Evolutionary conservation across 2,888 invertebrate genomes (phyloP).

Genomic region (Heteromyza rotundicornis): DNA sequence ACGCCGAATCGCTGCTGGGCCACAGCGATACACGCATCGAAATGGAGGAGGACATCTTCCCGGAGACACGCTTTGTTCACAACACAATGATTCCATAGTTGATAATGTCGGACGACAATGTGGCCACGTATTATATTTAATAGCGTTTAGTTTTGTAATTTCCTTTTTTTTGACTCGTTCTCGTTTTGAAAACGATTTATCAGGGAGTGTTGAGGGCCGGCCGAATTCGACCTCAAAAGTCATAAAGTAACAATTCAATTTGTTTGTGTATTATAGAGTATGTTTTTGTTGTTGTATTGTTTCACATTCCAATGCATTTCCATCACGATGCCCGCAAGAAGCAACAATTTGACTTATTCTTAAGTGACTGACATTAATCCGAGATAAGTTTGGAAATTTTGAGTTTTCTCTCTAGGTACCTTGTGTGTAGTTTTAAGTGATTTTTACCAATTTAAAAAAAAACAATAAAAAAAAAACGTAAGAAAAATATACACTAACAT

Average conservation of each 20-base stretch:
- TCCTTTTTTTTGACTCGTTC: no score
- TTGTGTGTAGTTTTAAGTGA: slow-evolving; percentile 19
- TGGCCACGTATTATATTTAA: slow-evolving; percentile 55
- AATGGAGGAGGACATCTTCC: slow-evolving; percentile 59
- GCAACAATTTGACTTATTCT: no score
- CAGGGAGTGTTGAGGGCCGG: no score
- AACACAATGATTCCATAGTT: slow-evolving; percentile 57
- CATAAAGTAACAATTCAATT: no score
- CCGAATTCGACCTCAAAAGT: no score
- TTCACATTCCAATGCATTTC: no score
- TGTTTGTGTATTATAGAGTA: background rate
- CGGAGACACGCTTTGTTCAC: slow-evolving; percentile 58
- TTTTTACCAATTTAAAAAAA: slow-evolving; percentile 23
- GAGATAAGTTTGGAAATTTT: no score
- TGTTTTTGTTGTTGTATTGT: background rate
- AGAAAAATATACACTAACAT: background rate
- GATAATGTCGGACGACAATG: slow-evolving; percentile 54
- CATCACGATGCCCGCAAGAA: no score
- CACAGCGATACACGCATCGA: slow-evolving; percentile 58
- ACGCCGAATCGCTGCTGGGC: slow-evolving; percentile 81
- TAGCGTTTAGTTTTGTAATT: background rate
- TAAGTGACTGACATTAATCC: no score
- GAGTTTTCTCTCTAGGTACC: no score
- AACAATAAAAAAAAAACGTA: no score
- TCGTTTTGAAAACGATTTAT: no score